A percentile compares a stretch with the other conserved stretches of the same genome.
phyloP scores from a whole-genome alignment of 2,113 vertebrate species.

The Callocephalon fimbriatum region DNA sequence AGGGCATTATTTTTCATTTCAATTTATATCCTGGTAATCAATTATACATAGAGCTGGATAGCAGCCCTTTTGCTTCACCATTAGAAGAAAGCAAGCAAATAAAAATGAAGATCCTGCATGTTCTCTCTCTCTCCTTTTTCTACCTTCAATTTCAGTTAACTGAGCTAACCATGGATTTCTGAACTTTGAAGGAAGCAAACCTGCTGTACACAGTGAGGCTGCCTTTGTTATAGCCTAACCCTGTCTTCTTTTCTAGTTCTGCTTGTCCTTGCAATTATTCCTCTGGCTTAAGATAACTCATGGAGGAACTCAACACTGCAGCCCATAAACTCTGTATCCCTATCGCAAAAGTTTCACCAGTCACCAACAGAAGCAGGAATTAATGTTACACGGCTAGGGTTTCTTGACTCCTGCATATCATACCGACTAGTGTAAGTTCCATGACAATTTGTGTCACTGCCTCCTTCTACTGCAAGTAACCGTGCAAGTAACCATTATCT shows the following conservation, averaged over 20 bases:
- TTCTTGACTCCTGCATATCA: background rate
- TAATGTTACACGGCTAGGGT: background rate
- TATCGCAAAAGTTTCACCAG: accelerated
- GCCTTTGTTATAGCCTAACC: background rate
- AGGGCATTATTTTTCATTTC: slow-evolving; percentile 12
- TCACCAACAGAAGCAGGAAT: background rate
- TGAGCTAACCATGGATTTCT: background rate
- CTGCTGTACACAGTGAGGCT: background rate
- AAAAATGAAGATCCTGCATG: background rate
- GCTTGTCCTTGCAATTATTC: background rate
- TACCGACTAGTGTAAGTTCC: background rate
- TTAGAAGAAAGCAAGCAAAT: background rate
- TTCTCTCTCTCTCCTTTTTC: background rate
- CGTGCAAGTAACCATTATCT: background rate
- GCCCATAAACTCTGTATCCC: background rate
- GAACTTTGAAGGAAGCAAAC: background rate
- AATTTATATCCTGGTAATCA: background rate
- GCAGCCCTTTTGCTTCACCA: background rate
- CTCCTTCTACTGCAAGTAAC: background rate
- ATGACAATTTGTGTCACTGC: background rate
- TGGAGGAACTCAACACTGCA: background rate
- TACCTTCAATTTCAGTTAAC: background rate
- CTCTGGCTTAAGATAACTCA: background rate
- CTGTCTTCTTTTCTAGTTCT: background rate
- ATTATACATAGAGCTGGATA: background rate